phyloP scores from a whole-genome alignment of 2,888 invertebrate species.

The Sarcophaga caerulescens region DNA sequence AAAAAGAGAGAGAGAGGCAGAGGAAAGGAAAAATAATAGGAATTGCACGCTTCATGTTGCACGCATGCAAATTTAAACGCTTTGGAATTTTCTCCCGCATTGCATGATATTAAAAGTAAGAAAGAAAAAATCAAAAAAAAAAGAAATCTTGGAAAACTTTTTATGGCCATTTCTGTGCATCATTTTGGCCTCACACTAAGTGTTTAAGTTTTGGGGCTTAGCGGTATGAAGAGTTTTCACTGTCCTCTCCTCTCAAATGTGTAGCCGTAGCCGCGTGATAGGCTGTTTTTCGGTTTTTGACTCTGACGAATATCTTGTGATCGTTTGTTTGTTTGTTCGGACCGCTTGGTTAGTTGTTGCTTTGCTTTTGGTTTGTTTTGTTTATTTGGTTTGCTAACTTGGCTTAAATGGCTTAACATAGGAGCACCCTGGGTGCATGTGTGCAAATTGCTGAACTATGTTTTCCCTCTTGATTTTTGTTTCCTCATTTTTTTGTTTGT shows the following conservation, averaged over 20 bases:
- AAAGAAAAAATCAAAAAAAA: neutral
- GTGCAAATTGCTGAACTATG: slow-evolving; percentile 67
- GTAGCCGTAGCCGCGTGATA: neutral
- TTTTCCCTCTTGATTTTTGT: slow-evolving; percentile 33
- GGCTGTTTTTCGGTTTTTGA: slow-evolving; percentile 9
- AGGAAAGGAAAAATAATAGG: slow-evolving; percentile 21
- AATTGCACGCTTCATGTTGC: slow-evolving; percentile 67
- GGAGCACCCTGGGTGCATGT: slow-evolving; percentile 63
- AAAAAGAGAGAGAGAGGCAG: neutral
- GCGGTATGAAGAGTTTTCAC: slow-evolving; percentile 25
- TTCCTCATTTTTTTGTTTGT: slow-evolving; percentile 8
- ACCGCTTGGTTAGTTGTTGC: neutral
- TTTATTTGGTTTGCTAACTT: slow-evolving; percentile 13
- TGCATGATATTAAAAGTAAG: slow-evolving; percentile 65
- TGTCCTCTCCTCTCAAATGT: neutral
- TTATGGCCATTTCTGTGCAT: slow-evolving; percentile 45
- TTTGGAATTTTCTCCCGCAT: slow-evolving; percentile 70
- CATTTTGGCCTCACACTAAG: slow-evolving; percentile 63
- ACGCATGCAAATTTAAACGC: slow-evolving; percentile 70
- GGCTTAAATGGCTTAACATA: slow-evolving; percentile 50
- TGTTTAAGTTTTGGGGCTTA: neutral
- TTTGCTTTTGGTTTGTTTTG: neutral
- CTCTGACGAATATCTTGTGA: neutral
- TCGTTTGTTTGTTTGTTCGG: slow-evolving; percentile 3
- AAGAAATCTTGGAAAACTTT: slow-evolving; percentile 51